Evolutionary conservation across 2,797 vertebrate species (phyloP).

Genomic region (Phalanger gymnotis): DNA sequence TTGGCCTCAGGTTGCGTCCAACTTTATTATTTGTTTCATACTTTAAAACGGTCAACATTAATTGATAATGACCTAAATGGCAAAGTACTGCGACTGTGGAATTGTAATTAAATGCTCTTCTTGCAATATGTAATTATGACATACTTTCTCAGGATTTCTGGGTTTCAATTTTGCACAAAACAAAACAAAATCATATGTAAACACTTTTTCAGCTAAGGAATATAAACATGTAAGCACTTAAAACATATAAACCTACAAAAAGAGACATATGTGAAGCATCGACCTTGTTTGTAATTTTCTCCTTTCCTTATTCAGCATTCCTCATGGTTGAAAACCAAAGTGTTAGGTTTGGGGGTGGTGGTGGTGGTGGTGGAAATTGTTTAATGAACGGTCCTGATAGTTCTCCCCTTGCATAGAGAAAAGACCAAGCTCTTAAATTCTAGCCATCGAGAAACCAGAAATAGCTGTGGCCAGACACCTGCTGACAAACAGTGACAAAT

Average conservation of each 20-base stretch:
- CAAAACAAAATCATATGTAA: not conserved
- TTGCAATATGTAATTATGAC: not conserved
- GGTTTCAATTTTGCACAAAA: not conserved
- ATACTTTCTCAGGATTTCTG: not conserved
- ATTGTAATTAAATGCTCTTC: not conserved
- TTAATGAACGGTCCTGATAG: not conserved
- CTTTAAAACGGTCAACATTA: not conserved
- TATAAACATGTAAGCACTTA: not conserved
- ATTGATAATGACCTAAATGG: not conserved
- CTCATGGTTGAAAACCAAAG: not conserved
- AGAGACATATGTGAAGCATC: not conserved
- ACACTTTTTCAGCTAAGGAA: not conserved
- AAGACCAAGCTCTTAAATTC: constrained; percentile 81
- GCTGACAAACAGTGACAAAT: constrained; percentile 92
- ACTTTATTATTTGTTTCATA: not conserved
- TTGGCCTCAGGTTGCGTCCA: not conserved
- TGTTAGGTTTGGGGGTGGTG: constrained; percentile 7
- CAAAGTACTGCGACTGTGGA: not conserved
- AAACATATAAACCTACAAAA: not conserved
- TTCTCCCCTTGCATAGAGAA: constrained; percentile 61
- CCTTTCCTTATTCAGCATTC: not conserved
- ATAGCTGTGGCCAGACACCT: constrained; percentile 93
- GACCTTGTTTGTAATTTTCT: not conserved
- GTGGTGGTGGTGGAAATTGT: not conserved
- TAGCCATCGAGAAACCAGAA: constrained; percentile 91